Conservation (phyloP, 2,888 invertebrate genomes). For the Plemyria rubiginata region DNA sequence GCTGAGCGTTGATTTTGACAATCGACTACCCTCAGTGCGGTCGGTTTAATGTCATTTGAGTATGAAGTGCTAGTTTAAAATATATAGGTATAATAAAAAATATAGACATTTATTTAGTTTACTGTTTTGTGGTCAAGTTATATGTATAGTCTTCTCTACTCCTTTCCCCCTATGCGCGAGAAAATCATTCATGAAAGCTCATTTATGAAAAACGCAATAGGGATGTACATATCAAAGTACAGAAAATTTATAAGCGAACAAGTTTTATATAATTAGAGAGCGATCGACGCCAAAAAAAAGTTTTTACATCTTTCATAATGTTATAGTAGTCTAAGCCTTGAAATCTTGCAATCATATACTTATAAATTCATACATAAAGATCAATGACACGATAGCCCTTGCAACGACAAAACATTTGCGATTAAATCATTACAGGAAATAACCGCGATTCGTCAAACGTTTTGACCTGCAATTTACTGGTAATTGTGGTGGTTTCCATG, state of each 20-base stretch:
- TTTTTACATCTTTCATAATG: too few relatives aligned
- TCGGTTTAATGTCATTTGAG: conserved; percentile 46
- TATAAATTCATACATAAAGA: not conserved
- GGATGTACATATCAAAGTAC: too few relatives aligned
- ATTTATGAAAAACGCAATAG: too few relatives aligned
- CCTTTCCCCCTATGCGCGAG: too few relatives aligned
- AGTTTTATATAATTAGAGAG: too few relatives aligned
- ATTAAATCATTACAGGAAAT: conserved; percentile 26
- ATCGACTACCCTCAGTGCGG: conserved; percentile 63
- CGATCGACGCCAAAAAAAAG: too few relatives aligned
- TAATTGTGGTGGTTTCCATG: conserved; percentile 23
- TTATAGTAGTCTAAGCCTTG: too few relatives aligned
- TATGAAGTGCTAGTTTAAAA: not conserved
- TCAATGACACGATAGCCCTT: conserved; percentile 4
- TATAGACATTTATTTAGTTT: too few relatives aligned
- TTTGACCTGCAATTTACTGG: conserved; percentile 27
- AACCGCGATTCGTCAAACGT: conserved; percentile 17
- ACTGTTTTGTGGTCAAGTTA: too few relatives aligned
- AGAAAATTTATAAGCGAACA: too few relatives aligned
- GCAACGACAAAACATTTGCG: conserved; percentile 19
- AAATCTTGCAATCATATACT: conserved; percentile 1
- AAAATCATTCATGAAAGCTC: too few relatives aligned
- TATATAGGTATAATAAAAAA: not conserved
- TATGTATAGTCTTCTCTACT: too few relatives aligned
- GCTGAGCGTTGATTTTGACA: conserved; percentile 65